These are phyloP conservation scores for Porites divaricata DNA, from an alignment of 92 coral and sea anemone species.

Conservation along the genomic window DNA sequence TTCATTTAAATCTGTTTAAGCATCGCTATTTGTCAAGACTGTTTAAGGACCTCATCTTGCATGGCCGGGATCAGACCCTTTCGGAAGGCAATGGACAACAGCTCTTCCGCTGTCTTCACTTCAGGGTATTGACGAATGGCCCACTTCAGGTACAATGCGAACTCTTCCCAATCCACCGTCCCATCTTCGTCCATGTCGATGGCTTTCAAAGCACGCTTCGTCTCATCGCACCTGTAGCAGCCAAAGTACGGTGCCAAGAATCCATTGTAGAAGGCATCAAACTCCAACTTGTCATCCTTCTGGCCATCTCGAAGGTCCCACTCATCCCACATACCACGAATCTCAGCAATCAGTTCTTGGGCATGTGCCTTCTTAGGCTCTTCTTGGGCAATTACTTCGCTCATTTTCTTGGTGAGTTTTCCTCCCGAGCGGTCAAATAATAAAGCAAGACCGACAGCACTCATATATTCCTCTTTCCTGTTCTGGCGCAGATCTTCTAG, in stretches of 20 bases:
- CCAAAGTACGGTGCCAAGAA: conserved; percentile 74
- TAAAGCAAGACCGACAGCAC: conserved; percentile 61
- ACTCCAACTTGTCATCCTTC: conserved; percentile 55
- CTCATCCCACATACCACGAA: conserved; percentile 79
- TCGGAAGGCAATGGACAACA: conserved; percentile 62
- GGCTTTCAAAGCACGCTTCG: conserved; percentile 68
- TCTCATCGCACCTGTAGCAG: conserved; percentile 70
- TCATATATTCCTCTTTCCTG: conserved; percentile 52
- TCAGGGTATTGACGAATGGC: conserved; percentile 75
- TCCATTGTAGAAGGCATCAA: conserved; percentile 73
- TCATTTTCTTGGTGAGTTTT: neutral
- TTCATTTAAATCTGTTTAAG: too few species aligned
- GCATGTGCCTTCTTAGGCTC: neutral
- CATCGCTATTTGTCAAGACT: neutral
- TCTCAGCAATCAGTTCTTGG: conserved; percentile 6
- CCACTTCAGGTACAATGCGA: conserved; percentile 79
- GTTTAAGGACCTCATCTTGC: conserved; percentile 8
- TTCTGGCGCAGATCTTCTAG: neutral
- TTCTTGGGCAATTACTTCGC: neutral
- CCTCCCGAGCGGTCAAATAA: neutral
- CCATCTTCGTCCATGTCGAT: conserved; percentile 83
- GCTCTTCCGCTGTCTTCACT: conserved; percentile 56
- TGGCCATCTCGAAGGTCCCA: conserved; percentile 71
- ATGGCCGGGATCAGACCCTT: conserved; percentile 59
- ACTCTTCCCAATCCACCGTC: conserved; percentile 78